Evolutionary conservation across 2,888 invertebrate species (phyloP).

Genomic region (Pollenia amentaria): DNA sequence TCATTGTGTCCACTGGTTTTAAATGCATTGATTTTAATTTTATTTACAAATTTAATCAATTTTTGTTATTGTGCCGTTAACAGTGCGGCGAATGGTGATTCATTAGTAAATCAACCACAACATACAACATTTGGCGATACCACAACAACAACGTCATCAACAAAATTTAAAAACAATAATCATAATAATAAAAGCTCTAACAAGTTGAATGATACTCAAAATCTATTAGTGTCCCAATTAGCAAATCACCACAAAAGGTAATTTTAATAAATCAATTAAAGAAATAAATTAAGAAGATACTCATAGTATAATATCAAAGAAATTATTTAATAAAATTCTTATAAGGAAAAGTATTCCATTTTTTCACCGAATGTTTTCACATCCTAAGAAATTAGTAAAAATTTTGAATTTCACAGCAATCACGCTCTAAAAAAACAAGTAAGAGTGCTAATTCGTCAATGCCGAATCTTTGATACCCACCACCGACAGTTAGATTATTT

Average conservation of each 20-base stretch:
- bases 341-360: no score
- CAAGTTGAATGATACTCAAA: conserved; percentile 68
- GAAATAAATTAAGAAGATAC: no score
- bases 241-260: conserved; percentile 65
- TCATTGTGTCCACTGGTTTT: conserved; percentile 43
- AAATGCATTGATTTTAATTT: conserved; percentile 68
- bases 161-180: conserved; percentile 33
- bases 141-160: conserved; percentile 45
- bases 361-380: no score
- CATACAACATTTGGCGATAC: conserved; percentile 36
- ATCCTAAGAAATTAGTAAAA: no score
- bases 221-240: conserved; percentile 50
- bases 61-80: conserved; percentile 68
- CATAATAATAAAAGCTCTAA: conserved; percentile 57
- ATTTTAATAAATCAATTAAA: conserved; percentile 3
- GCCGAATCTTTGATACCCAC: no score
- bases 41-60: conserved; percentile 68
- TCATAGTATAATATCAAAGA: no score
- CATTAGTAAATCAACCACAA: conserved; percentile 65
- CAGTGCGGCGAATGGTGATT: conserved; percentile 68
- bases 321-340: no score
- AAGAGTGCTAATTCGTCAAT: no score
- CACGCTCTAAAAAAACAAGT: no score
- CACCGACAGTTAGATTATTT: no score
- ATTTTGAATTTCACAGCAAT: no score